Base-by-base conservation (phyloP, 2,113 vertebrate genomes). In the Abramis brama region DNA sequence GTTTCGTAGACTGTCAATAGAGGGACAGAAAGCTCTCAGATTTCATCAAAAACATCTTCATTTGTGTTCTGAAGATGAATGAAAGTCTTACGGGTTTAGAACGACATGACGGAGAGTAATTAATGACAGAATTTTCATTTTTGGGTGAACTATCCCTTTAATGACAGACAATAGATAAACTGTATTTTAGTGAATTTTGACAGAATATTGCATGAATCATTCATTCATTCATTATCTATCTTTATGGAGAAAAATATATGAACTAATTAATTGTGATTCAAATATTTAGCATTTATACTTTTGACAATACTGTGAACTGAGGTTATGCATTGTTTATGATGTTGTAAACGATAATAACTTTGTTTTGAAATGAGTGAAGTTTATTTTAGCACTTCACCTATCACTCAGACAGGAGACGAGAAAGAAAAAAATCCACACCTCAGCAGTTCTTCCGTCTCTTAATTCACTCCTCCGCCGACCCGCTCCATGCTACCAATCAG, bases 401-500 rank as follows among this genome's bases (percentile, higher is more conserved):
- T 74, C 71, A 43, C 43, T 45, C 71, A 47, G 5, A 2, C 13
- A 7, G 64, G 6, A 74, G 39, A 57, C 19, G 55, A 23, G 55
- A 57, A 21, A 57, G 7, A 8, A 57, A 8, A 8, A 57, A 25
- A 10, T 45, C 6, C n/a, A 43, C 55, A 60, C 6, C 30, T 79
- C 55, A 62, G 77, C 77, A 43, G 21, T 57, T 55, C 19, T 57
- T 23, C 50, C 0, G 47, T 78, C 33, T 64, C 39, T 80, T 45
- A 25, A n/a, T 64, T 45, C 13, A 1, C 74, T 75, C 23, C 55
- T 39, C 50, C 43, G 50, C 19, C 45, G 50, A 43, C 55, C 55
- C 19, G 55, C 55, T 1, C 6, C 19, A 21, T 6, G 19, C 55
- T 15, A 60, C 60, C 62, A 87, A 77, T 85, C 83, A 85, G 39